These are phyloP conservation scores for Leucozona laternaria DNA, from an alignment of 2,888 invertebrate species.

Conservation along the genomic window DNA sequence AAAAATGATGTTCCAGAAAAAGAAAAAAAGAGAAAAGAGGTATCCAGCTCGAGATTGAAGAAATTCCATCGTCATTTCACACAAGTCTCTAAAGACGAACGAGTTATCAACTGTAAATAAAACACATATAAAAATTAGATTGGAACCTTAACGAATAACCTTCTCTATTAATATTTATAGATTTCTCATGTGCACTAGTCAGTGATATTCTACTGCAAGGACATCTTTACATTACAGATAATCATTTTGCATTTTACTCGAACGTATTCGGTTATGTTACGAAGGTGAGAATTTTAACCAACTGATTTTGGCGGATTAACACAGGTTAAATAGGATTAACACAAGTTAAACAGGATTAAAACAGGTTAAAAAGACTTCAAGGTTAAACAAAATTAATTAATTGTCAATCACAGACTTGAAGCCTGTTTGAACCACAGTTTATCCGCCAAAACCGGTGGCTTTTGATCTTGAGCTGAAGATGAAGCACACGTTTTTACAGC, in stretches of 20 bases:
- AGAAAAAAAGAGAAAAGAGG: constrained; percentile 83
- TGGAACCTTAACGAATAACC: background rate
- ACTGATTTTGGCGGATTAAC: no score
- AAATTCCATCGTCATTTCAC: constrained; percentile 95
- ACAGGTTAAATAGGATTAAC: no score
- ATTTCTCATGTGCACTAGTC: constrained; percentile 96
- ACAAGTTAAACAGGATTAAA: no score
- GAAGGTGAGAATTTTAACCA: constrained; percentile 91
- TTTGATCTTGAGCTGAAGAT: no score
- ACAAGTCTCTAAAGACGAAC: constrained; percentile 92
- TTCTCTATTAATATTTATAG: constrained; percentile 83
- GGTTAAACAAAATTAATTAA: no score
- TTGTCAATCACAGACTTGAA: no score
- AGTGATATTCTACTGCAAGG: constrained; percentile 97
- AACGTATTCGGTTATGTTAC: constrained; percentile 98
- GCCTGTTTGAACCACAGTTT: no score
- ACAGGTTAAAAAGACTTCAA: no score
- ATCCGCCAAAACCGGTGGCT: no score
- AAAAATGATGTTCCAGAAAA: constrained; percentile 80
- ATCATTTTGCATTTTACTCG: constrained; percentile 98
- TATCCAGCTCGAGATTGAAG: constrained; percentile 88
- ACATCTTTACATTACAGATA: constrained; percentile 96
- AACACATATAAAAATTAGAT: background rate
- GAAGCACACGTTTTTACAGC: no score
- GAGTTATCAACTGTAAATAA: constrained; percentile 91